Percentiles rank a stretch among this genome's conserved stretches.
phyloP scores from a whole-genome alignment of 2,113 vertebrate species.

The Planiliza haematocheilus region DNA sequence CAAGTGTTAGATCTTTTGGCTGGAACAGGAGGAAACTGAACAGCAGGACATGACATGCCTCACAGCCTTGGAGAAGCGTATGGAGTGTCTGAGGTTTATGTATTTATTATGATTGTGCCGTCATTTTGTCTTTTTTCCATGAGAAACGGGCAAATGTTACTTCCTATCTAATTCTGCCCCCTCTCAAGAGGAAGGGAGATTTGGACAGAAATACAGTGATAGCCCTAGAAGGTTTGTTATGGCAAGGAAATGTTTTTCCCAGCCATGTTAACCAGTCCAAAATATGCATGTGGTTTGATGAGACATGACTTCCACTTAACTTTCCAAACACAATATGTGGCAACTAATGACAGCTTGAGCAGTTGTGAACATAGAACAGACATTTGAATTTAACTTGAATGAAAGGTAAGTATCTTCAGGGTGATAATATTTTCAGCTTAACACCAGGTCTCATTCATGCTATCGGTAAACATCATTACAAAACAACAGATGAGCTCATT shows the following conservation, averaged over 20 bases:
- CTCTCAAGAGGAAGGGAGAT: constrained; percentile 13
- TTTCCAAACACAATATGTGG: neutral
- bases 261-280: neutral
- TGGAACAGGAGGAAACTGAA: constrained; percentile 21
- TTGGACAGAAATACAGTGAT: constrained; percentile 10
- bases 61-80: neutral
- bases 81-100: neutral
- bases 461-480: too few species aligned
- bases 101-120: constrained; percentile 2
- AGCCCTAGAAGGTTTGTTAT: constrained; percentile 15
- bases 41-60: constrained; percentile 2
- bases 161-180: neutral
- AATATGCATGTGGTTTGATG: neutral
- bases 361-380: neutral
- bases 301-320: neutral
- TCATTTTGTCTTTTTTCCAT: neutral
- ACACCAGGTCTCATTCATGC: too few species aligned
- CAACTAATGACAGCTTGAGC: neutral
- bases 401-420: too few species aligned
- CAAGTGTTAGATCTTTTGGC: neutral
- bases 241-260: constrained; percentile 33
- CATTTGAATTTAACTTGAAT: too few species aligned
- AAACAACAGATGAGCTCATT: too few species aligned
- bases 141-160: too few species aligned
- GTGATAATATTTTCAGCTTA: too few species aligned